Evolutionary conservation across 2,888 invertebrate species (phyloP).

Genomic region (Hecatera dysodea): DNA sequence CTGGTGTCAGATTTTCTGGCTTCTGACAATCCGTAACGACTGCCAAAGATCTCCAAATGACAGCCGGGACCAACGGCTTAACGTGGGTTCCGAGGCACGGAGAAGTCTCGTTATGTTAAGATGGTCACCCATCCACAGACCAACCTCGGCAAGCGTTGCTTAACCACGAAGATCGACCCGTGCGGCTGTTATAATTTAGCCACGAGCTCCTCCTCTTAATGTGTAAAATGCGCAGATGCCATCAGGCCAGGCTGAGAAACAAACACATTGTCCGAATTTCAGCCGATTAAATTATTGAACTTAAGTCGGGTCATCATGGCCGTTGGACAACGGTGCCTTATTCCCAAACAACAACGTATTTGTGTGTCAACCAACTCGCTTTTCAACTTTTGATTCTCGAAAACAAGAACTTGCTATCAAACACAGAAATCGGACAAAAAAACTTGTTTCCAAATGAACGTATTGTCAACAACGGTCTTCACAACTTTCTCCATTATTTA

Average conservation of each 20-base stretch:
- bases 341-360: constrained; percentile 65
- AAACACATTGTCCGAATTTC: constrained; percentile 74
- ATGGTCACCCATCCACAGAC: no score
- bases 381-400: constrained; percentile 68
- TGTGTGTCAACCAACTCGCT: constrained; percentile 65
- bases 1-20: no score
- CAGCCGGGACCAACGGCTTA: no score
- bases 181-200: no score
- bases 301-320: constrained; percentile 65
- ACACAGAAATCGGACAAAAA: constrained; percentile 50
- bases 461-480: constrained; percentile 56
- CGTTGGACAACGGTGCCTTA: constrained; percentile 79
- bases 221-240: constrained; percentile 44
- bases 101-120: no score
- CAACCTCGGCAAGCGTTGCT: no score
- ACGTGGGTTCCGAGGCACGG: no score
- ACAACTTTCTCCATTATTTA: constrained; percentile 65
- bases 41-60: no score
- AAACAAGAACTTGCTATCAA: constrained; percentile 51
- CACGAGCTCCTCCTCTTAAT: no score
- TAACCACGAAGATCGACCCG: no score
- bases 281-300: constrained; percentile 71
- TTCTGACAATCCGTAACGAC: no score
- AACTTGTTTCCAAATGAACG: constrained; percentile 66
- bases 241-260: constrained; percentile 62